These are phyloP conservation scores for Crossocerus cetratus DNA, from an alignment of 2,888 invertebrate species.

Conservation along the genomic window DNA sequence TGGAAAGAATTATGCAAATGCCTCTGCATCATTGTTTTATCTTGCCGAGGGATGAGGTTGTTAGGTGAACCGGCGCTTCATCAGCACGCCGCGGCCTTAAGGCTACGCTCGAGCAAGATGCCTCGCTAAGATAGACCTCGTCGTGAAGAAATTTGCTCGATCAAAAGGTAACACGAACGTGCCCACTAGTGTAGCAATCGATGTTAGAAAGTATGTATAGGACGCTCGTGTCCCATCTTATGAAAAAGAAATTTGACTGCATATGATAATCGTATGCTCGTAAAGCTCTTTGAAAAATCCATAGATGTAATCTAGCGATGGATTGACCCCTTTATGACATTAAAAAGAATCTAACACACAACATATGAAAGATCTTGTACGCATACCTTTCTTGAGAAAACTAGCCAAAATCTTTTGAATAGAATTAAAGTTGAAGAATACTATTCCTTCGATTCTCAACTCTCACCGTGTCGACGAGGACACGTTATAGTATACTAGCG, in stretches of 20 bases:
- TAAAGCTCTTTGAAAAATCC: not conserved
- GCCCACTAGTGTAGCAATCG: not conserved
- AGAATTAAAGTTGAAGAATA: too few species aligned
- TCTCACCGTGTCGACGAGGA: conserved; percentile 50
- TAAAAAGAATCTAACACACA: not conserved
- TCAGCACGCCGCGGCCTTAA: not conserved
- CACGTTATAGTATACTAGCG: conserved; percentile 52
- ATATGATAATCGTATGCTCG: not conserved
- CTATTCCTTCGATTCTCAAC: not conserved
- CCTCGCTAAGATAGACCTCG: not conserved
- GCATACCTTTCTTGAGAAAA: not conserved
- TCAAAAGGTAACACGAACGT: not conserved
- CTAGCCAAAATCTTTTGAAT: not conserved
- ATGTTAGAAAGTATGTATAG: not conserved
- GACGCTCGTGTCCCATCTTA: not conserved
- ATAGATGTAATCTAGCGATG: not conserved
- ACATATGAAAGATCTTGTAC: not conserved
- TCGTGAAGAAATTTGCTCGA: not conserved
- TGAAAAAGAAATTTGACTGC: not conserved
- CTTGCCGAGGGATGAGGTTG: not conserved
- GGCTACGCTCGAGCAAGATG: not conserved
- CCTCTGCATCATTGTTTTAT: not conserved
- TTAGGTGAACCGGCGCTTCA: not conserved
- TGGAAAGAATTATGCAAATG: conserved; percentile 1
- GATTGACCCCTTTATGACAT: not conserved